phyloP scores from a whole-genome alignment of 2,888 invertebrate genomes.

The Cylloceria caligata region DNA sequence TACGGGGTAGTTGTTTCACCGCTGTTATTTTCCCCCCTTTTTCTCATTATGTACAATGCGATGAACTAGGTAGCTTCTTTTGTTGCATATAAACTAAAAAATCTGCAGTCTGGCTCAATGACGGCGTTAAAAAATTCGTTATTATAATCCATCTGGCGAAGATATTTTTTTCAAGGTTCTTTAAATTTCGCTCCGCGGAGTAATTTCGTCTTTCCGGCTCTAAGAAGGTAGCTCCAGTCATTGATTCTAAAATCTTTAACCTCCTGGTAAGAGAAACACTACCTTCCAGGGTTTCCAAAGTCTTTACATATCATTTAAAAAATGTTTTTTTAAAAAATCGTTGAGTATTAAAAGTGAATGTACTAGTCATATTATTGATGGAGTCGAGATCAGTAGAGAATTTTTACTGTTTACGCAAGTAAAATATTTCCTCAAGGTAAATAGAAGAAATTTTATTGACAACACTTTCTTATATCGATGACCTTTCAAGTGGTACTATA shows the following conservation, averaged over 20 bases:
- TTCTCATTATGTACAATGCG: slow-evolving; percentile 59
- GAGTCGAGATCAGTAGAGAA: not conserved
- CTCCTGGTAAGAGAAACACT: not conserved
- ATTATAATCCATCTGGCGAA: not conserved
- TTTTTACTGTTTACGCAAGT: not conserved
- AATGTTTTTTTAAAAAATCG: not conserved
- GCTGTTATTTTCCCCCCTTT: slow-evolving; percentile 31
- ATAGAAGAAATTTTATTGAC: not conserved
- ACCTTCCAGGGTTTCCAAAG: not conserved
- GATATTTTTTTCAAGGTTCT: slow-evolving; percentile 8
- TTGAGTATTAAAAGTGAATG: not conserved
- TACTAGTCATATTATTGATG: not conserved
- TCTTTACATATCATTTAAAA: not conserved
- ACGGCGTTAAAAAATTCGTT: not conserved
- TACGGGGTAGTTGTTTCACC: slow-evolving; percentile 63
- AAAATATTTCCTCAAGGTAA: not conserved
- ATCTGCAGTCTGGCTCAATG: not conserved
- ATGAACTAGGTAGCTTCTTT: slow-evolving; percentile 17
- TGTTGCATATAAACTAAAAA: not conserved
- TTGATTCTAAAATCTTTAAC: not conserved
- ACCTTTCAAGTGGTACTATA: not conserved
- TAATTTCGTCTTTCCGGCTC: not conserved
- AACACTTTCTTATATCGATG: not conserved
- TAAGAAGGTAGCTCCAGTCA: not conserved
- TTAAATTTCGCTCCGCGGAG: not conserved